Evolutionary conservation across 1,140 invertebrate genomes (phyloP).

Genomic region (Chironomus tepperi): DNA sequence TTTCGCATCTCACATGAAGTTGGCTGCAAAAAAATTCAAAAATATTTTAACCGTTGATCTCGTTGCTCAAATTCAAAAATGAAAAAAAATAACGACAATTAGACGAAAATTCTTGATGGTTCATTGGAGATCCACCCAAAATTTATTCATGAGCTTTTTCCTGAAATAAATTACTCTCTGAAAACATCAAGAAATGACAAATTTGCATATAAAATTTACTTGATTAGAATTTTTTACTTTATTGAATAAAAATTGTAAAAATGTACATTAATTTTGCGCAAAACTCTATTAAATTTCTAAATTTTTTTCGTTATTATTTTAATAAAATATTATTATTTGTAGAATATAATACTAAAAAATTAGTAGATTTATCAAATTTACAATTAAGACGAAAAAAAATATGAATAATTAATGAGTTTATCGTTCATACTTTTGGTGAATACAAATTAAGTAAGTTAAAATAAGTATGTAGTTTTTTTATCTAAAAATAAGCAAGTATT

Average conservation of each 20-base stretch:
- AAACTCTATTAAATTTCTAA: slow-evolving; percentile 2
- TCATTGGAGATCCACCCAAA: too few relatives aligned
- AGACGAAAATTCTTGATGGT: too few relatives aligned
- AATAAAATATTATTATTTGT: slow-evolving; percentile 2
- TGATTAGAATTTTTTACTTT: slow-evolving; percentile 9
- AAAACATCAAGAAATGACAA: neutral
- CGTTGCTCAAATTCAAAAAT: too few relatives aligned
- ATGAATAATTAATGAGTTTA: neutral
- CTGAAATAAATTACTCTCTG: neutral
- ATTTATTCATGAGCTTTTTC: too few relatives aligned
- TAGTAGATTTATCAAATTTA: neutral
- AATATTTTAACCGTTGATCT: too few relatives aligned
- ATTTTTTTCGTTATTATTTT: neutral
- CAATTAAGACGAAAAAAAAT: neutral
- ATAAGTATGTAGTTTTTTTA: neutral
- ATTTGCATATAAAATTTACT: neutral
- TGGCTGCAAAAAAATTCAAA: too few relatives aligned
- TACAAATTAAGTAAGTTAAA: neutral
- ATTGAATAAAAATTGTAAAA: slow-evolving; percentile 10
- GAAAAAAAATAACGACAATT: too few relatives aligned
- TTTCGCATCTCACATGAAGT: too few relatives aligned
- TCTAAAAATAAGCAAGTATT: neutral
- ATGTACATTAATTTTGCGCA: slow-evolving; percentile 10
- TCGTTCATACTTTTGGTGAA: slow-evolving; percentile 1
- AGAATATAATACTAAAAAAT: neutral